Evolutionary conservation across 2,113 vertebrate genomes (phyloP), one percentile per base, ranked within the genome.

Genomic region (Limnothrissa miodon): DNA sequence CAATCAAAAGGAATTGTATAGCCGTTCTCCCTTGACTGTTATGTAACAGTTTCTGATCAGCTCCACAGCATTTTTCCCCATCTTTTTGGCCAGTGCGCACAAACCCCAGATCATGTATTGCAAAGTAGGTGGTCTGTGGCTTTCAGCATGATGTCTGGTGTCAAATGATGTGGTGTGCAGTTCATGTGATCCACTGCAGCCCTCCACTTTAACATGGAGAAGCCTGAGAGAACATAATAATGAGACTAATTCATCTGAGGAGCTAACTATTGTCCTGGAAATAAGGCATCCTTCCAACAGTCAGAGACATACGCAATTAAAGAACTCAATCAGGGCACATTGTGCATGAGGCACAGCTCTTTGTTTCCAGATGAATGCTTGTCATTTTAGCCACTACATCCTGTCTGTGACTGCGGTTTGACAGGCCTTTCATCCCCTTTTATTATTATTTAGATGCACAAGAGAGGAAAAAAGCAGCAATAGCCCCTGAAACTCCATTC

Each of bases 361-460:
- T 83, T 87, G 80, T 82, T 85, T 29, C 83, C 56, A 86, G 70
- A 74, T 84, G 45, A 80, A 85, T 86, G 81, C 82, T 81, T 88
- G 81, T 91, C 80, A 84, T 86, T 91, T 83, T 46, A 84, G 70
- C 79, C 66, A 82, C 85, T 82, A 79, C 81, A 82, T 88, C 87
- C 83, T 81, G 84, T 85, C 80, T 85, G 9, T 78, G 80, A 80
- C 11, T 84, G 81, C 48, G 81, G 85, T 82, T 87, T 85, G 62
- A 25, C 39, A 79, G 44, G 74, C n/a, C 79, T 90, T 90, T 90
- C 59, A 86, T 89, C 83, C 83, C 15, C 79, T 89, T 87, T 83
- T 86, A 88, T 89, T 83, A 83, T 84, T 87, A 87, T 89, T 88
- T 89, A 85, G 88, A 90, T 53, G 46, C 53, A 81, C 79, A 74